Conservation (phyloP, 2,797 vertebrate genomes). For the Crocodylus rhombifer region DNA sequence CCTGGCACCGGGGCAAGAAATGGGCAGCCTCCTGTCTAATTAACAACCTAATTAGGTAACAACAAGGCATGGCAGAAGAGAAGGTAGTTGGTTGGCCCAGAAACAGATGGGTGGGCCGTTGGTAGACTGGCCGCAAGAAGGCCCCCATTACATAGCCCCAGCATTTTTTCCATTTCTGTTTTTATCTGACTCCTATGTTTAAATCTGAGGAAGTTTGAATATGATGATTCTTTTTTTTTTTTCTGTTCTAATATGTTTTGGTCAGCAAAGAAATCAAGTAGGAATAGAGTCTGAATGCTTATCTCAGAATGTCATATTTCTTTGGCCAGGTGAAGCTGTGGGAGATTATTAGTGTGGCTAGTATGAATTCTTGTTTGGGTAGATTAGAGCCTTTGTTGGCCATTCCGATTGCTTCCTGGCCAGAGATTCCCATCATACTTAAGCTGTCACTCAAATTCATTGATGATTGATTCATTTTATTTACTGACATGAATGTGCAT, state of each 20-base stretch:
- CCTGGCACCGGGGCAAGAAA: too few relatives aligned
- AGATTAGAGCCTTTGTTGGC: not conserved
- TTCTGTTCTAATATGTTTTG: constrained; percentile 23
- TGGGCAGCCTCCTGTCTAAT: too few relatives aligned
- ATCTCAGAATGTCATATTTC: not conserved
- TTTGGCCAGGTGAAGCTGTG: not conserved
- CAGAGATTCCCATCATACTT: not conserved
- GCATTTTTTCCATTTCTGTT: not conserved
- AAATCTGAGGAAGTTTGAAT: not conserved
- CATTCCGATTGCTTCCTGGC: not conserved
- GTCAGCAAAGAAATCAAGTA: constrained; percentile 9
- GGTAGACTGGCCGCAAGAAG: too few relatives aligned
- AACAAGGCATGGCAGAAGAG: too few relatives aligned
- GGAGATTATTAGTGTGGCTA: not conserved
- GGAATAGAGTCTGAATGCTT: not conserved
- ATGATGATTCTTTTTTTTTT: not conserved
- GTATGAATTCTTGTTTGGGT: not conserved
- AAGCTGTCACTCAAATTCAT: not conserved
- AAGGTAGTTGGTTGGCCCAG: too few relatives aligned
- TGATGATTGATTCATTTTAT: not conserved
- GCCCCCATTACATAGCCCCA: not conserved
- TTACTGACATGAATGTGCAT: not conserved
- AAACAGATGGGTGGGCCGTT: too few relatives aligned
- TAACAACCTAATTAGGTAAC: too few relatives aligned
- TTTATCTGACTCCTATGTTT: not conserved